Conservation (phyloP, 2,113 vertebrate genomes). For the Chascanopsetta lugubris region DNA sequence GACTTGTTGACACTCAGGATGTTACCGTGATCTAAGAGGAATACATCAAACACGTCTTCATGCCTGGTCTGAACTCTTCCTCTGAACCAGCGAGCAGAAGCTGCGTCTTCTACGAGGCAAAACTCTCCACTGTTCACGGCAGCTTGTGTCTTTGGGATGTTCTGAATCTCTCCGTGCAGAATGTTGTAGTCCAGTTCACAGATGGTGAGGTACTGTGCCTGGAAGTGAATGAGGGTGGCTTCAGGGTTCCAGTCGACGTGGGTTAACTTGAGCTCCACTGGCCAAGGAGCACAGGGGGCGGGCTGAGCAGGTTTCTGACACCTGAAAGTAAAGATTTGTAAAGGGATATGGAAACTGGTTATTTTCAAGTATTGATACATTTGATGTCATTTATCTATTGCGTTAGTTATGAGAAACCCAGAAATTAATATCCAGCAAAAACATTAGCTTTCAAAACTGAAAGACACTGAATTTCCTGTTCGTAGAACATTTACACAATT, state of each 20-base stretch:
- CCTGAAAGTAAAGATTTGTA: slow-evolving; percentile 79
- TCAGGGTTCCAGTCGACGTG: slow-evolving; percentile 83
- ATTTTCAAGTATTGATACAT: no score
- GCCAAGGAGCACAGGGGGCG: slow-evolving; percentile 60
- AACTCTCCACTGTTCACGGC: slow-evolving; percentile 78
- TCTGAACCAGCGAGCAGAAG: slow-evolving; percentile 86
- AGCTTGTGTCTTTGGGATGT: slow-evolving; percentile 77
- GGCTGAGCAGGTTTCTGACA: slow-evolving; percentile 64
- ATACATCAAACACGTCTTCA: slow-evolving; percentile 76
- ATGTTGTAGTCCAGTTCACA: slow-evolving; percentile 90
- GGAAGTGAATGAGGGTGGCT: slow-evolving; percentile 86
- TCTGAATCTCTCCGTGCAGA: slow-evolving; percentile 88
- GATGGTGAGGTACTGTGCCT: slow-evolving; percentile 79
- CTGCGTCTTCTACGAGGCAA: slow-evolving; percentile 88
- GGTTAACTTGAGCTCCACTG: slow-evolving; percentile 86
- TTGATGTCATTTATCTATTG: no score
- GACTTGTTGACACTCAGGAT: slow-evolving; percentile 75
- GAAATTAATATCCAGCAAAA: no score
- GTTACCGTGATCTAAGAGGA: slow-evolving; percentile 88
- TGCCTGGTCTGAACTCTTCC: slow-evolving; percentile 85
- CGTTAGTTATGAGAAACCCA: no score
- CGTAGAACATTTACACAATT: no score
- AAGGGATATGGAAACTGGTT: no score
- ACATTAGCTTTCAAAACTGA: no score
- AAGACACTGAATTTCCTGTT: no score